phyloP scores from a whole-genome alignment of 2,113 vertebrate genomes.

The Centrocercus urophasianus region DNA sequence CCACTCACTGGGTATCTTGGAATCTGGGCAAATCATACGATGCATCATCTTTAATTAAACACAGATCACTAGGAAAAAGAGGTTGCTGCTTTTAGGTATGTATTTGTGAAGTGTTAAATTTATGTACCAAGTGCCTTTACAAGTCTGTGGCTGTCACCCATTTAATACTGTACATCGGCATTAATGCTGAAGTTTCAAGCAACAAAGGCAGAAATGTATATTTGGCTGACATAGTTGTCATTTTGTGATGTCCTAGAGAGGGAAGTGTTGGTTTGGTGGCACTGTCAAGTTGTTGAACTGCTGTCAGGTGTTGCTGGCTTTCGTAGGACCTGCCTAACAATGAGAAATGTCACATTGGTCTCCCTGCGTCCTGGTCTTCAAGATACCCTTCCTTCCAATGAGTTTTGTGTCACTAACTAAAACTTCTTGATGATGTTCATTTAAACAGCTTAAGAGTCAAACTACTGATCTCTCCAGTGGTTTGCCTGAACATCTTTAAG shows the following conservation, averaged over 20 bases:
- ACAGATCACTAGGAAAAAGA: background rate
- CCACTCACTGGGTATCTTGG: background rate
- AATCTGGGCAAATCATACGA: background rate
- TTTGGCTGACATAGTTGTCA: fast-evolving
- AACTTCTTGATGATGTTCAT: background rate
- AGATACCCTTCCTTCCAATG: fast-evolving
- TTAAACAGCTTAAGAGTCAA: background rate
- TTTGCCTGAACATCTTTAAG: background rate
- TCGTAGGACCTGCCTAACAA: background rate
- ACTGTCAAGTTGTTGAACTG: fast-evolving
- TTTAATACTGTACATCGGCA: fast-evolving
- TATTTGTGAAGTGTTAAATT: background rate
- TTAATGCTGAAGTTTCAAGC: background rate
- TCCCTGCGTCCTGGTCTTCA: background rate
- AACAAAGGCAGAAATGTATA: fast-evolving
- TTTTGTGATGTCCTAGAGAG: background rate
- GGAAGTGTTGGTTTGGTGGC: background rate
- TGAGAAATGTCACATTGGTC: fast-evolving
- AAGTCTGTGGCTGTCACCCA: background rate
- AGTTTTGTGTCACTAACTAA: background rate
- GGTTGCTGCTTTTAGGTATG: background rate
- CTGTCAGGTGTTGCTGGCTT: background rate
- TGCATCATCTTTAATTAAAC: background rate
- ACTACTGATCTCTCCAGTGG: background rate
- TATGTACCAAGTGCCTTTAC: background rate